phyloP scores from a whole-genome alignment of 2,797 vertebrate species.

The Pachyuromys duprasi region DNA sequence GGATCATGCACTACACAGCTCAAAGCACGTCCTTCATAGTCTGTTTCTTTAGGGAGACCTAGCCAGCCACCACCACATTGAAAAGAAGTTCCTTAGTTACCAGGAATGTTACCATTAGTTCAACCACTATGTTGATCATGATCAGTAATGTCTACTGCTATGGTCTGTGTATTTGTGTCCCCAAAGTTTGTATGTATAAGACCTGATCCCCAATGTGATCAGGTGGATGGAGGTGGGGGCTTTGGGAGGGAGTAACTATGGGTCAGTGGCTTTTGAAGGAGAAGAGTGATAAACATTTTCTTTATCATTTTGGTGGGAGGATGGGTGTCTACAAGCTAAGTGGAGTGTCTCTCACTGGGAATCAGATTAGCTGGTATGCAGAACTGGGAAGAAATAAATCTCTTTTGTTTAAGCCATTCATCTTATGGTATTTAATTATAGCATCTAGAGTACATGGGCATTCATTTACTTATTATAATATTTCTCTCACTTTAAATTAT shows the following conservation, averaged over 20 bases:
- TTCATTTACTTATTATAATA: not conserved
- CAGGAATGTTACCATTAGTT: not conserved
- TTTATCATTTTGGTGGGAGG: too few relatives aligned
- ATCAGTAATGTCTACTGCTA: not conserved
- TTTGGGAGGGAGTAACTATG: not conserved
- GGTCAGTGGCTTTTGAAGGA: not conserved
- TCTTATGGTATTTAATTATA: not conserved
- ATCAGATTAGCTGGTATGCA: not conserved
- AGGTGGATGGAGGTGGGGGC: not conserved
- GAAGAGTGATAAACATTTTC: not conserved
- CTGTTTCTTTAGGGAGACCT: not conserved
- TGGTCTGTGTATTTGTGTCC: not conserved
- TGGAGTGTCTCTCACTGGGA: not conserved
- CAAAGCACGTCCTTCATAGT: not conserved
- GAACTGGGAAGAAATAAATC: not conserved
- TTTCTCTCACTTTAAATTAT: not conserved
- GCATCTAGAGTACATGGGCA: not conserved
- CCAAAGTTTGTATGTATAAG: not conserved
- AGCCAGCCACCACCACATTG: not conserved
- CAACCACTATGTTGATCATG: not conserved
- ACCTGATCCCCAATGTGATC: not conserved
- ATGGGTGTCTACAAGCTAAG: not conserved
- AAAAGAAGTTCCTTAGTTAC: not conserved
- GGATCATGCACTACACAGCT: too few relatives aligned
- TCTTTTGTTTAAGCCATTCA: not conserved